Evolutionary conservation across 2,888 invertebrate genomes (phyloP).

Genomic region (Rhynchonema sp.): DNA sequence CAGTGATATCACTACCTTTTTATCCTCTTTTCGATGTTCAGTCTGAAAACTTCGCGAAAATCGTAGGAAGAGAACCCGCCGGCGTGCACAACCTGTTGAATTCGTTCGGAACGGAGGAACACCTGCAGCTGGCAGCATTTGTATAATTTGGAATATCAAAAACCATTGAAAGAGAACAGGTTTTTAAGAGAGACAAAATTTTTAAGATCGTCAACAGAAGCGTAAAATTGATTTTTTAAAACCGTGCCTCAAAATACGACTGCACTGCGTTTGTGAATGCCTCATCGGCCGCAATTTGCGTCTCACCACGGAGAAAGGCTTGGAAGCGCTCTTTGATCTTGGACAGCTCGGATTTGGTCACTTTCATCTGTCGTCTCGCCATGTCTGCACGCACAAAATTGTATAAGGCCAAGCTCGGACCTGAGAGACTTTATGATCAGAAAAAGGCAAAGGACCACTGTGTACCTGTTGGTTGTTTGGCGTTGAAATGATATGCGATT

Average conservation of each 20-base stretch:
- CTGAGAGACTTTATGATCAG: not conserved
- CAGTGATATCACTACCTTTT: not conserved
- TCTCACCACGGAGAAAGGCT: slow-evolving; percentile 87
- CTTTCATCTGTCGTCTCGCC: slow-evolving; percentile 76
- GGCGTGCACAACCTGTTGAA: slow-evolving; percentile 77
- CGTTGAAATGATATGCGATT: slow-evolving; percentile 87
- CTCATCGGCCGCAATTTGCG: slow-evolving; percentile 89
- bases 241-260: slow-evolving; percentile 48
- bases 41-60: slow-evolving; percentile 79
- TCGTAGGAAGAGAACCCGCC: slow-evolving; percentile 96
- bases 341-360: slow-evolving; percentile 70
- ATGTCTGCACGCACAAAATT: slow-evolving; percentile 54
- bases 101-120: slow-evolving; percentile 87
- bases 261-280: slow-evolving; percentile 97
- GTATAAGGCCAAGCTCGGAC: not conserved
- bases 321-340: slow-evolving; percentile 81
- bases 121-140: too few species aligned
- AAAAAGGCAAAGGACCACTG: not conserved
- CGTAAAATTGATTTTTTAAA: not conserved
- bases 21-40: slow-evolving; percentile 89
- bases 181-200: too few species aligned
- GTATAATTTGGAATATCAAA: too few species aligned
- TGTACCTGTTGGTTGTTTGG: slow-evolving; percentile 58
- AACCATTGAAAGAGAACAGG: too few species aligned
- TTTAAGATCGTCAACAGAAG: not conserved